Percentiles rank a stretch among this genome's conserved stretches.
phyloP scores from a whole-genome alignment of 1,140 invertebrate genomes.

The Sinonovacula constricta region DNA sequence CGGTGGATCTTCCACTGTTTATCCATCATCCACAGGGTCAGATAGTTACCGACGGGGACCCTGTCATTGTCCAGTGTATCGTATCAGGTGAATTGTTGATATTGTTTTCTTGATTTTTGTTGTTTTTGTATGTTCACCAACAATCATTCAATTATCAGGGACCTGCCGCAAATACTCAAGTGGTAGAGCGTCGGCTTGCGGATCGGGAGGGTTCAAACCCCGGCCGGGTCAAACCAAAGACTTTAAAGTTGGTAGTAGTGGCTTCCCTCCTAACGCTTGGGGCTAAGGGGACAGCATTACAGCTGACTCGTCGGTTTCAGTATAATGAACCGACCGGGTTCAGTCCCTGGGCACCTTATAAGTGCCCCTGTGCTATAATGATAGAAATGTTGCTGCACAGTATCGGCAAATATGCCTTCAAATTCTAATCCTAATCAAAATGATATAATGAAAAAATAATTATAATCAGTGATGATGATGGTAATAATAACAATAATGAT shows the following conservation, averaged over 20 bases:
- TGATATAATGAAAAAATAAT: too few species aligned
- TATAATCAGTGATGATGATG: too few species aligned
- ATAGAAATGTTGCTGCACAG: too few species aligned
- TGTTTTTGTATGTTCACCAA: background rate
- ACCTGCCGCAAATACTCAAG: background rate
- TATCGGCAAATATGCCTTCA: too few species aligned
- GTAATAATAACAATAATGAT: too few species aligned
- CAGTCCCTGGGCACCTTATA: too few species aligned
- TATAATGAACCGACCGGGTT: too few species aligned
- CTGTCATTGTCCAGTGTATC: slow-evolving; percentile 89
- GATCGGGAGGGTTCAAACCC: background rate
- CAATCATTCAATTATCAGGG: background rate
- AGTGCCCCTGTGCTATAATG: too few species aligned
- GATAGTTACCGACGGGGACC: slow-evolving; percentile 91
- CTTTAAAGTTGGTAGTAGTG: background rate
- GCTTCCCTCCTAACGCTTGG: too few species aligned
- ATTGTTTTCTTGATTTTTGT: background rate
- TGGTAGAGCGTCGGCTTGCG: background rate
- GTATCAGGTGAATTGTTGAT: slow-evolving; percentile 86
- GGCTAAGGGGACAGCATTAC: too few species aligned
- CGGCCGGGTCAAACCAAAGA: background rate
- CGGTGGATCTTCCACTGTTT: slow-evolving; percentile 59
- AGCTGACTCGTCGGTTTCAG: too few species aligned
- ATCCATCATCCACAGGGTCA: slow-evolving; percentile 65
- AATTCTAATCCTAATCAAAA: too few species aligned